A percentile compares a stretch with the other conserved stretches of the same genome.
Evolutionary conservation across 2,888 invertebrate genomes (phyloP).

Genomic region (Phoronis australis): DNA sequence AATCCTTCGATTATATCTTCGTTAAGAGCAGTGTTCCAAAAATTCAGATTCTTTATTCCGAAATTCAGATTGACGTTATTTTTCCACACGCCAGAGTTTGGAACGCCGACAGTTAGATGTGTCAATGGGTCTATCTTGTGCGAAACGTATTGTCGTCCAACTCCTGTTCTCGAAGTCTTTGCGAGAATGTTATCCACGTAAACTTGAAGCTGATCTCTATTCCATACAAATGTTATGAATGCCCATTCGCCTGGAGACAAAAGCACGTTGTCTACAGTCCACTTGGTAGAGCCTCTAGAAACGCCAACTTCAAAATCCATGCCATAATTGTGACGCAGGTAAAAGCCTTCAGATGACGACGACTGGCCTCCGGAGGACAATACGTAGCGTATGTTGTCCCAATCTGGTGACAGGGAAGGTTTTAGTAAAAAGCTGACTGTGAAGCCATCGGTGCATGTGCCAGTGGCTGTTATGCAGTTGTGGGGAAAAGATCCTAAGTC

Average conservation of each 20-base stretch:
- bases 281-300: slow-evolving; percentile 18
- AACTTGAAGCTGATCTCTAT: slow-evolving; percentile 16
- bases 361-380: slow-evolving; percentile 34
- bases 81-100: no score
- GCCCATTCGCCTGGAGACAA: slow-evolving; percentile 16
- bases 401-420: neutral
- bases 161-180: slow-evolving; percentile 3
- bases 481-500: neutral
- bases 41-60: no score
- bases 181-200: slow-evolving; percentile 28
- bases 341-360: slow-evolving; percentile 35
- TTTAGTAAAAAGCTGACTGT: neutral
- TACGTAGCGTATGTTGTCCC: neutral
- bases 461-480: neutral
- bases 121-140: slow-evolving; percentile 15
- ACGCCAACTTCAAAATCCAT: slow-evolving; percentile 41
- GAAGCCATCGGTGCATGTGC: neutral
- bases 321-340: slow-evolving; percentile 30
- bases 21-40: no score
- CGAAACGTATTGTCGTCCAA: slow-evolving; percentile 9
- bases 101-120: slow-evolving; percentile 6
- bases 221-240: slow-evolving; percentile 26
- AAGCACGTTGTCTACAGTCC: slow-evolving; percentile 28
- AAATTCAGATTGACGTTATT: no score
- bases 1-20: no score